Evolutionary conservation across 2,113 vertebrate genomes (phyloP), one percentile per base, ranked within the genome.

Genomic region (Regulus satrapa): DNA sequence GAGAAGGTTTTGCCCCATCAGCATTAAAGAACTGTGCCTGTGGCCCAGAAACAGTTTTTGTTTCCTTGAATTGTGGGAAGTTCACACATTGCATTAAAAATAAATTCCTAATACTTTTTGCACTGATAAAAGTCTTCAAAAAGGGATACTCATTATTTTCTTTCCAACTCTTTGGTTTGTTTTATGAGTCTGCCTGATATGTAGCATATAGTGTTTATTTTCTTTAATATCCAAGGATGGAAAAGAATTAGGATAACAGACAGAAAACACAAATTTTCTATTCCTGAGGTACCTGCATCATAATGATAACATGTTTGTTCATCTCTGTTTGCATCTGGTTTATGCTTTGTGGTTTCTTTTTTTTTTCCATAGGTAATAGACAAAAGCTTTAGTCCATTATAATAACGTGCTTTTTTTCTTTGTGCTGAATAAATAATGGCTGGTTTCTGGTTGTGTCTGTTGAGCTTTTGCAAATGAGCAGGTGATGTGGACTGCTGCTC

Each of bases 21-120:
- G 3, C 20, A 5, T 58, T 62, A 21, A 0, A 10, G n/a, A 23
- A 17, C 29, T 19, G 3, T 69, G 18, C 18, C 34, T 29, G 1
- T 73, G 18, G 5, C 12, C 11, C 25, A 23, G 32, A 20, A 69
- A 52, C 1, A 18, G 4, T 4, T 92, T 24, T 14, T 64, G 6
- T 1, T 41, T 48, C 40, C 18, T 68, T 68, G 12, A 46, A 8
- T 32, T 10, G 28, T 54, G 40, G 12, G 5, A 55, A 41, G 2
- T 67, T 75, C 7, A 2, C 17, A 9, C 4, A 12, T 56, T 68
- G 20, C 14, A 40, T 51, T 25, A 25, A 29, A 59, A 63, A 43
- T 38, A 36, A 15, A 29, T 6, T 12, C 4, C 4, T 29, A 40
- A 1, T 38, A 9, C 46, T 19, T 80, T 56, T n/a, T 61, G 1